Evolutionary conservation across 2,888 invertebrate species (phyloP).

Genomic region (Caenorhabditis afra): DNA sequence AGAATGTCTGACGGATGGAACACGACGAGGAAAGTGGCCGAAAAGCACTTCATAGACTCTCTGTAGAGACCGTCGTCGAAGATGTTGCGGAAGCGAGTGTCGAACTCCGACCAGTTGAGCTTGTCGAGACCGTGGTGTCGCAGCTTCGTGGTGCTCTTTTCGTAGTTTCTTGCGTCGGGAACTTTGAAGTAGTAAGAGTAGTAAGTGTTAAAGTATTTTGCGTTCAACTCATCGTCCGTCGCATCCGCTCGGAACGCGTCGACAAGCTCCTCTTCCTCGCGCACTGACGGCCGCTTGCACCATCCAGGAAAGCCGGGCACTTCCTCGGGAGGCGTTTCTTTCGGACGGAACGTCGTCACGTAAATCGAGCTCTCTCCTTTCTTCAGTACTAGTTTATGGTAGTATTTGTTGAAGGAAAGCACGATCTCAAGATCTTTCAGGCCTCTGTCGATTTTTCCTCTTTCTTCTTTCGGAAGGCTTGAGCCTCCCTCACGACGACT

Average conservation of each 20-base stretch:
- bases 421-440: slow-evolving; percentile 31
- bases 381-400: slow-evolving; percentile 33
- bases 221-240: slow-evolving; percentile 47
- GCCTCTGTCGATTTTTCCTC: slow-evolving; percentile 1
- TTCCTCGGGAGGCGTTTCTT: not conserved
- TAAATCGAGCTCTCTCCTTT: slow-evolving; percentile 1
- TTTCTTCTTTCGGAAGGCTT: not conserved
- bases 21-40: slow-evolving; percentile 48
- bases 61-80: slow-evolving; percentile 65
- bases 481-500: slow-evolving; percentile 13
- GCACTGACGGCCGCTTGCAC: slow-evolving; percentile 43
- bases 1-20: slow-evolving; percentile 36
- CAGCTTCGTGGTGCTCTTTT: slow-evolving; percentile 73
- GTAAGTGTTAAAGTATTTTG: slow-evolving; percentile 41
- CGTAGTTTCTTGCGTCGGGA: slow-evolving; percentile 54
- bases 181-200: slow-evolving; percentile 70
- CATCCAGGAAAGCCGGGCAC: slow-evolving; percentile 22
- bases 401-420: slow-evolving; percentile 67
- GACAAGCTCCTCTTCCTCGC: not conserved
- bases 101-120: slow-evolving; percentile 76
- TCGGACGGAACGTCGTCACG: slow-evolving; percentile 44
- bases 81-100: slow-evolving; percentile 67
- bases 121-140: slow-evolving; percentile 78
- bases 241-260: slow-evolving; percentile 2
- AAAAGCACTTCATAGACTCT: slow-evolving; percentile 74